A percentile compares a stretch with the other conserved stretches of the same genome.
These are phyloP conservation scores for Threskiornis aethiopicus DNA, from an alignment of 2,797 vertebrate genomes.

Conservation along the genomic window DNA sequence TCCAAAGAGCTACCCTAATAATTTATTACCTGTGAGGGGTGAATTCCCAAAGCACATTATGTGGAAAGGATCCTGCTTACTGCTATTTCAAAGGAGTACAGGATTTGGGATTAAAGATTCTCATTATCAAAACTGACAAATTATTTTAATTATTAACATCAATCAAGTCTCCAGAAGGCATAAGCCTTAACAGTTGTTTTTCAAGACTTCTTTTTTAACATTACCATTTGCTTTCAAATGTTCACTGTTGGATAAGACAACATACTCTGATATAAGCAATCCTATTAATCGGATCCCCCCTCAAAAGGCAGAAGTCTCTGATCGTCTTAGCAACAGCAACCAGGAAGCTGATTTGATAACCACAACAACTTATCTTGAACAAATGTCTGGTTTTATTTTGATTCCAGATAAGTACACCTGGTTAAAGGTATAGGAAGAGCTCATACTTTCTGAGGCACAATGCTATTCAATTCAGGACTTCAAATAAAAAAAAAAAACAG, in stretches of 20 bases:
- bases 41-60: neutral
- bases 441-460: neutral
- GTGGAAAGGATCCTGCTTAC: neutral
- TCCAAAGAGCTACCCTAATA: neutral
- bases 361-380: neutral
- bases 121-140: slow-evolving; percentile 47
- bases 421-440: neutral
- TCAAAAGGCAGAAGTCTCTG: neutral
- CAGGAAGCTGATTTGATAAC: neutral
- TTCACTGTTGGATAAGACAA: slow-evolving; percentile 1
- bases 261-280: neutral
- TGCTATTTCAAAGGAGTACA: neutral
- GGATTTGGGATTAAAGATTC: neutral
- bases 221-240: slow-evolving; percentile 39
- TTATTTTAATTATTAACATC: slow-evolving; percentile 49
- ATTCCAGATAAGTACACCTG: neutral
- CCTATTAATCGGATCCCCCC: neutral
- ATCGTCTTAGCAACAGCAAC: neutral
- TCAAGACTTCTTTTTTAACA: slow-evolving; percentile 4
- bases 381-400: neutral
- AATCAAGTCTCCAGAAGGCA: slow-evolving; percentile 25
- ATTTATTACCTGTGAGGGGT: slow-evolving; percentile 15
- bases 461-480: neutral
- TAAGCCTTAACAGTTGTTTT: slow-evolving; percentile 1
- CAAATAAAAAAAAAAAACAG: neutral